Evolutionary conservation across 2,888 invertebrate species (phyloP).

Genomic region (Unio pictorum): DNA sequence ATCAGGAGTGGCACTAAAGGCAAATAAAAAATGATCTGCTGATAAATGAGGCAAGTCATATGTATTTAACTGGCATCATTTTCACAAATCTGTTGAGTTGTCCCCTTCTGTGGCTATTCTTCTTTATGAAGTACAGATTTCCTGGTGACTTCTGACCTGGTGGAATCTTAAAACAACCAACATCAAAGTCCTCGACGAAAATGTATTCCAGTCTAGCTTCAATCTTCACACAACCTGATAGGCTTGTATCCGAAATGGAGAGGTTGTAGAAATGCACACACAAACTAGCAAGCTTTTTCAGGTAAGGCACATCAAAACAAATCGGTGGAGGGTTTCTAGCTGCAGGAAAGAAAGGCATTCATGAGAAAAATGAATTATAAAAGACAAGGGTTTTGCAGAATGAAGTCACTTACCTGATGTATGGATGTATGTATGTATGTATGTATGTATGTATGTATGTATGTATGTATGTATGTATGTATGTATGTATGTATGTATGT

Average conservation of each 20-base stretch:
- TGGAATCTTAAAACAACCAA: slow-evolving; percentile 69
- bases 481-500: too few species aligned
- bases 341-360: slow-evolving; percentile 38
- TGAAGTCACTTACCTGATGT: too few species aligned
- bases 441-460: too few species aligned
- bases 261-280: slow-evolving; percentile 68
- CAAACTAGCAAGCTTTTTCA: slow-evolving; percentile 66
- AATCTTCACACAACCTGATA: slow-evolving; percentile 67
- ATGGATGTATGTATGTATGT: too few species aligned
- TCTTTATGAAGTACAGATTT: background rate
- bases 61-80: too few species aligned
- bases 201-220: slow-evolving; percentile 64
- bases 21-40: too few species aligned
- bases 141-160: slow-evolving; percentile 3
- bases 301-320: slow-evolving; percentile 69
- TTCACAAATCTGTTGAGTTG: too few species aligned
- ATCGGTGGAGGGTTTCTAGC: slow-evolving; percentile 70
- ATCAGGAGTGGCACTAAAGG: too few species aligned
- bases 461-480: too few species aligned
- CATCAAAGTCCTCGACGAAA: slow-evolving; percentile 52
- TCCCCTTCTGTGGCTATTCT: too few species aligned
- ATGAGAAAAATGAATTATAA: background rate
- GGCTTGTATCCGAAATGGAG: slow-evolving; percentile 38
- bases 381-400: too few species aligned
- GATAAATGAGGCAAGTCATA: too few species aligned